These are phyloP conservation scores for chimpanzee (Pan troglodytes) DNA, from an alignment of 2,113 vertebrate species.

Conservation along the genomic window NHGRI_mPanTro3-v2.1_pri NC_072413.2:87442001-87442500, in stretches of 20 bases:
- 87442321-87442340: neutral
- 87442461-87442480: neutral
- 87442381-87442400: neutral
- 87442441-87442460: neutral
- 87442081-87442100: neutral
- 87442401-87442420: neutral
- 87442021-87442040: slow-evolving; percentile 69
- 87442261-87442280: slow-evolving; percentile 33
- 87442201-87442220: neutral
- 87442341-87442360: neutral
- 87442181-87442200: neutral
- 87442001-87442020: neutral
- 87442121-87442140: neutral
- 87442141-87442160: neutral
- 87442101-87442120: neutral
- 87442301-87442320: neutral
- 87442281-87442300: neutral
- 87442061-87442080: neutral
- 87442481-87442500: neutral
- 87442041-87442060: slow-evolving; percentile 62
- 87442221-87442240: slow-evolving; percentile 49
- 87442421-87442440: neutral
- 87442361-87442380: neutral
- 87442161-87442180: neutral
- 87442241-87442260: slow-evolving; percentile 68